Evolutionary conservation across 2,888 invertebrate species (phyloP).

Genomic region (Dioctria rufipes): DNA sequence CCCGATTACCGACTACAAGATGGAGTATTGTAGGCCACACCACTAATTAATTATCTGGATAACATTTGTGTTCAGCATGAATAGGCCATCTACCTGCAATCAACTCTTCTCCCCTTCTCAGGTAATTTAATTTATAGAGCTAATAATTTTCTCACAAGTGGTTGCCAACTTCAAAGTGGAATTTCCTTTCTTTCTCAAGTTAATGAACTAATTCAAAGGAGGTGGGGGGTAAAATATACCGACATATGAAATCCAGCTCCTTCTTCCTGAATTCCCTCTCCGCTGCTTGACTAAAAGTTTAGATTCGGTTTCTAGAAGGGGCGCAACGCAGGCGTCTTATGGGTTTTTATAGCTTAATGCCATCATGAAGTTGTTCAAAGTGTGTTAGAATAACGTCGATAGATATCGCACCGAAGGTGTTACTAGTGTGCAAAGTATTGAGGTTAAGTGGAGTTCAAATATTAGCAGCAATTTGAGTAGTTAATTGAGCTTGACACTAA

Average conservation of each 20-base stretch:
- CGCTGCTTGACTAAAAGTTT: slow-evolving; percentile 14
- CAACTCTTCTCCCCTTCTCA: slow-evolving; percentile 9
- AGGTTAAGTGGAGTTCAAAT: slow-evolving; percentile 35
- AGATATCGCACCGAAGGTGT: not conserved
- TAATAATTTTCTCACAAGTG: slow-evolving; percentile 45
- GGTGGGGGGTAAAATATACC: slow-evolving; percentile 2
- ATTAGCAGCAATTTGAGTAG: slow-evolving; percentile 37
- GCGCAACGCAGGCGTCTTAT: not conserved
- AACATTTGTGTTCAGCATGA: slow-evolving; percentile 38
- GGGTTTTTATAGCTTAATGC: slow-evolving; percentile 12
- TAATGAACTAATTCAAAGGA: slow-evolving; percentile 38
- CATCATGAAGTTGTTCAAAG: not conserved
- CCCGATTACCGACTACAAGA: not conserved
- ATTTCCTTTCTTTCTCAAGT: slow-evolving; percentile 38
- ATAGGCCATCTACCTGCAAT: slow-evolving; percentile 30
- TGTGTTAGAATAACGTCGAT: slow-evolving; percentile 25
- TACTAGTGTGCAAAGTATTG: not conserved
- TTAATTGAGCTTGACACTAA: slow-evolving; percentile 41
- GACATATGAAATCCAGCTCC: slow-evolving; percentile 9
- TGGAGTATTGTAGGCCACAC: slow-evolving; percentile 16
- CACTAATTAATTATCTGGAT: slow-evolving; percentile 41
- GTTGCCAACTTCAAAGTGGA: slow-evolving; percentile 45
- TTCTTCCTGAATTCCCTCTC: not conserved
- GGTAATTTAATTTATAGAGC: slow-evolving; percentile 40
- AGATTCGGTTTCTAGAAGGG: slow-evolving; percentile 8